Evolutionary conservation across 1,140 invertebrate genomes (phyloP), one percentile per base, ranked within the genome.

Genomic region (Achatina immaculata): DNA sequence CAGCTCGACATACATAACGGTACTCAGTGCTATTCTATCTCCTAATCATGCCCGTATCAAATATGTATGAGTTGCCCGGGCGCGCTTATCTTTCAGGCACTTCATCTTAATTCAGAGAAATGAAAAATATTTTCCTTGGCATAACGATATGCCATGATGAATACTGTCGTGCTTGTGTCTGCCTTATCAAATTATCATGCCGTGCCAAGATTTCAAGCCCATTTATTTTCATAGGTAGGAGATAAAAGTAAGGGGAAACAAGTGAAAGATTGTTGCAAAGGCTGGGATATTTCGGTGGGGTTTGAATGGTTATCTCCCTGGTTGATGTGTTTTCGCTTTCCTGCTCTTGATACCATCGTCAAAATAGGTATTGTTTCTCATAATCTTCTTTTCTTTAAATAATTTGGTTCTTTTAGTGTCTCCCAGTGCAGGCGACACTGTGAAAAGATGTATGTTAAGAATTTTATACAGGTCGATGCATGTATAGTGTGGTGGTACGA

Each of bases 91-190:
- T 31, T 16, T 62, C n/a, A 62, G 58, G 9, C 58, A 62, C 58
- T 62, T 62, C 58, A 62, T 62, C 58, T 62, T 62, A 62, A 62
- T 62, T 62, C n/a, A 62, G 19, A 62, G 19, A 62, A 62, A 62
- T 62, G 58, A 62, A 31, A 62, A 62, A 62, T 62, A 62, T 62
- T 62, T 62, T 62, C 28, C 4, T 62, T 62, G 28, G 58, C 28
- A 6, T 28, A 31, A 34, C 31, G 58, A 62, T 62, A 62, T 3
- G 16, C 31, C 58, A 16, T 62, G 58, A 62, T 62, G 58, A 62
- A 62, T 62, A 62, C 58, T 31, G 28, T 16, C 9, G 58, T 31
- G 58, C 28, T 62, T 62, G 58, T 62, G 58, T 28, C 4, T 62
- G 58, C 21, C n/a, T 62, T 62, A 62, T 62, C 58, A 62, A 62